Evolutionary conservation across 2,113 vertebrate species (phyloP).

Genomic region (Hydropotes inermis): DNA sequence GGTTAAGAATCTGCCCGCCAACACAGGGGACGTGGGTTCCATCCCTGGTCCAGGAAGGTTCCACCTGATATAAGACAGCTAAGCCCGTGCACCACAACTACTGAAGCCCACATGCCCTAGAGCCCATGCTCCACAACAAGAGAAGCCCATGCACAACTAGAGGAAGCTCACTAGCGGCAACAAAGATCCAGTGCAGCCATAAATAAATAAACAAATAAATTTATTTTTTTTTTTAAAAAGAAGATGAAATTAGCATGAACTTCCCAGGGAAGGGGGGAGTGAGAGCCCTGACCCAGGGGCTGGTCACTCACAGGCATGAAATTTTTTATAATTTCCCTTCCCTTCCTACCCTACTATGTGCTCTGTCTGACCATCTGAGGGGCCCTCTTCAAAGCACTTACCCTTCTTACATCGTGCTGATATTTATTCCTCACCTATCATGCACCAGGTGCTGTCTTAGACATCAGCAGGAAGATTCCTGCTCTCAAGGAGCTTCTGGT

Average conservation of each 20-base stretch:
- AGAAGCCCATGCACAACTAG: accelerated
- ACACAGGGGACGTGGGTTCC: background rate
- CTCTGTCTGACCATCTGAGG: background rate
- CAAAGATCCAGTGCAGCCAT: background rate
- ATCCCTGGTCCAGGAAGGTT: background rate
- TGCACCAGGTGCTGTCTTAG: background rate
- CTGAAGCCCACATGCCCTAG: background rate
- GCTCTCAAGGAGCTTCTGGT: background rate
- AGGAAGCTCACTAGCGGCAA: background rate
- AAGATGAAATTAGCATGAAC: accelerated
- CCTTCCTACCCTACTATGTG: background rate
- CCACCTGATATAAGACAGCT: background rate
- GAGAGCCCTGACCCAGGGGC: background rate
- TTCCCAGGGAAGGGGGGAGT: background rate
- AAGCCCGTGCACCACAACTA: background rate
- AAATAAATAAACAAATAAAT: background rate
- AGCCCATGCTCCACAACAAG: background rate
- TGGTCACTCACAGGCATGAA: background rate
- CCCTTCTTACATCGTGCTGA: background rate
- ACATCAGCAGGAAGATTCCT: background rate
- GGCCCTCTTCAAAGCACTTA: background rate
- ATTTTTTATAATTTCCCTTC: background rate
- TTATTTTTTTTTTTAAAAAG: background rate
- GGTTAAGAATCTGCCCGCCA: accelerated
- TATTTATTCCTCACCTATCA: background rate